Percentiles rank a stretch among this genome's conserved stretches.
Evolutionary conservation across 2,888 invertebrate species (phyloP).

Genomic region (Gryllus longicercus): DNA sequence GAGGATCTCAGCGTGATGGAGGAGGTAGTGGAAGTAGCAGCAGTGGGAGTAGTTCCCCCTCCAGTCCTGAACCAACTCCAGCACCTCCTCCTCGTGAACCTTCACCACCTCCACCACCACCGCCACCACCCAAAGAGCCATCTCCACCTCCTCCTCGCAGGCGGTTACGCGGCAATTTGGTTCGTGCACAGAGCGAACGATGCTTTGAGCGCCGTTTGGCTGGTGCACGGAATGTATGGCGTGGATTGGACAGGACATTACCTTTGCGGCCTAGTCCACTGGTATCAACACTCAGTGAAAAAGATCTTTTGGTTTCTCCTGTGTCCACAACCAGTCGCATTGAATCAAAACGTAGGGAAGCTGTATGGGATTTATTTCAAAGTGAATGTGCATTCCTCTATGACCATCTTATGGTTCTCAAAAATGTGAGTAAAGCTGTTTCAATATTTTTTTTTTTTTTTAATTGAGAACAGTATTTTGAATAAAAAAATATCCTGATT

Average conservation of each 20-base stretch:
- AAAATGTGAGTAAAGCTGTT: conserved; percentile 51
- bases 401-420: conserved; percentile 59
- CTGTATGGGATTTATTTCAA: conserved; percentile 61
- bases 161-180: conserved; percentile 39
- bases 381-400: conserved; percentile 59
- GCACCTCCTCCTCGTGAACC: conserved; percentile 23
- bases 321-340: conserved; percentile 38
- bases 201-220: conserved; percentile 41
- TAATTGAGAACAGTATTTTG: background rate
- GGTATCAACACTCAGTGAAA: conserved; percentile 38
- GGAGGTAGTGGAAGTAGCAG: conserved; percentile 29
- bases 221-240: conserved; percentile 35
- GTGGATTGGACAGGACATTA: conserved; percentile 36
- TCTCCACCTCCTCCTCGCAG: conserved; percentile 28
- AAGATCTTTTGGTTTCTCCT: conserved; percentile 39
- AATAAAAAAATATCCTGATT: background rate
- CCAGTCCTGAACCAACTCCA: conserved; percentile 22
- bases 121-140: conserved; percentile 28
- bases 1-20: background rate
- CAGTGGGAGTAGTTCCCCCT: conserved; percentile 33
- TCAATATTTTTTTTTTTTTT: background rate
- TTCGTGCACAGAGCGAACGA: conserved; percentile 44
- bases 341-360: conserved; percentile 51
- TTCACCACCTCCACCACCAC: conserved; percentile 22
- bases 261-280: conserved; percentile 37